phyloP scores from a whole-genome alignment of 2,888 invertebrate species.

The Chrysina gloriosa region DNA sequence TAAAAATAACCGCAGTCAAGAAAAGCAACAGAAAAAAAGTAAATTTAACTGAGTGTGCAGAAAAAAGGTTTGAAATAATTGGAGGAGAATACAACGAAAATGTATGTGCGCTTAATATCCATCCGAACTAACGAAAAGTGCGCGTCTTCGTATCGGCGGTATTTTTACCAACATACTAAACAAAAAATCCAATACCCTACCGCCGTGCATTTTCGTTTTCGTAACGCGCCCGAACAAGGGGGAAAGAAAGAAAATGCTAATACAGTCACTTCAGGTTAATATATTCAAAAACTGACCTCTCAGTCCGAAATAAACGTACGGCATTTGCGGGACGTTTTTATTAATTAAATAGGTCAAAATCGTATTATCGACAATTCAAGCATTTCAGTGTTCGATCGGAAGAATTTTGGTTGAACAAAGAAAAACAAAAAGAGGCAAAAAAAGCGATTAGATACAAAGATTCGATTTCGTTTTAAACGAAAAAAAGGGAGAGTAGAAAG shows the following conservation, averaged over 20 bases:
- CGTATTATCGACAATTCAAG: no score
- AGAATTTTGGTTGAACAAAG: no score
- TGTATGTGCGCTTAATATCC: background rate
- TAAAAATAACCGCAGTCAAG: constrained; percentile 49
- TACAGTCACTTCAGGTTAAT: constrained; percentile 9
- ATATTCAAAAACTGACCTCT: constrained; percentile 31
- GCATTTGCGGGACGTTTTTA: background rate
- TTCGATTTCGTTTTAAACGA: background rate
- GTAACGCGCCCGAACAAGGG: background rate
- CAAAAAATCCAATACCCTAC: constrained; percentile 16
- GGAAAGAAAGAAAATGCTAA: constrained; percentile 16
- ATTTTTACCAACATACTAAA: background rate
- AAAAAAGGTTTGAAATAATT: constrained; percentile 7
- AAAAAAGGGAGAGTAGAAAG: background rate
- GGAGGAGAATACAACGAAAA: constrained; percentile 2
- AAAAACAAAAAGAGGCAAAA: no score
- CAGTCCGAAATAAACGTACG: background rate
- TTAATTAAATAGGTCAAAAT: constrained; percentile 1
- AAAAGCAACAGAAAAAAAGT: constrained; percentile 42
- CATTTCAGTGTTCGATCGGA: no score
- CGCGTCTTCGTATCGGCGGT: no score
- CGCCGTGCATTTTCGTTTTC: background rate
- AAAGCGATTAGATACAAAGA: background rate
- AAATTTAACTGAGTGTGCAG: constrained; percentile 25
- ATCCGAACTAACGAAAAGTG: no score